Percentiles rank a stretch among this genome's conserved stretches.
These are phyloP conservation scores for Diacarnus erythraeanus DNA, from an alignment of 37 sponge, comb jelly and placozoan species.

Conservation along the genomic window DNA sequence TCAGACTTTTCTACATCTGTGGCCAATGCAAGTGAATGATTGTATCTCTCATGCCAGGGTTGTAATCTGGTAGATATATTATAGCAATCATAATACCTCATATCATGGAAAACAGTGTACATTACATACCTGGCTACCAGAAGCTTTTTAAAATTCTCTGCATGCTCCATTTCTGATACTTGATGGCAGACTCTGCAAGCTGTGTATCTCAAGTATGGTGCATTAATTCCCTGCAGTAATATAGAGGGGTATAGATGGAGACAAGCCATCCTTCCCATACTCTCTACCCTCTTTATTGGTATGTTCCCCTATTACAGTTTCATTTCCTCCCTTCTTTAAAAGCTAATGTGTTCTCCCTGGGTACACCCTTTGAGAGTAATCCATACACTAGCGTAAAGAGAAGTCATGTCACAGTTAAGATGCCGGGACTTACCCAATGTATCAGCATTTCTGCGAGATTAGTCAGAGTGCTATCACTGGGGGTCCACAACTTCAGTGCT, in stretches of 20 bases:
- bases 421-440: constrained; percentile 21
- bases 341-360: no score
- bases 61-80: constrained; percentile 5
- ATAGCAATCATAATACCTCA: neutral
- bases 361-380: neutral
- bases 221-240: constrained; percentile 22
- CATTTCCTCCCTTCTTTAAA: no score
- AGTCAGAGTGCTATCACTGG: constrained; percentile 2
- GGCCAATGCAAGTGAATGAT: neutral
- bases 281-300: no score
- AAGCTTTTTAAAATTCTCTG: neutral
- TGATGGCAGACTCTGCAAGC: constrained; percentile 22
- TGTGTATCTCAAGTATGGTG: constrained; percentile 14
- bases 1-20: constrained; percentile 6
- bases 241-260: no score
- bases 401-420: neutral
- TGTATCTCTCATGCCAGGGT: constrained; percentile 1
- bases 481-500: neutral
- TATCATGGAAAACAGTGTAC: neutral
- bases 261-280: no score
- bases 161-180: neutral
- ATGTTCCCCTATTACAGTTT: no score
- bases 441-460: constrained; percentile 45
- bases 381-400: neutral
- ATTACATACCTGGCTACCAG: constrained; percentile 9